Percentiles rank a stretch among this genome's conserved stretches.
Conservation (phyloP, 2,888 invertebrate species). For the Epinotia brunnichana region DNA sequence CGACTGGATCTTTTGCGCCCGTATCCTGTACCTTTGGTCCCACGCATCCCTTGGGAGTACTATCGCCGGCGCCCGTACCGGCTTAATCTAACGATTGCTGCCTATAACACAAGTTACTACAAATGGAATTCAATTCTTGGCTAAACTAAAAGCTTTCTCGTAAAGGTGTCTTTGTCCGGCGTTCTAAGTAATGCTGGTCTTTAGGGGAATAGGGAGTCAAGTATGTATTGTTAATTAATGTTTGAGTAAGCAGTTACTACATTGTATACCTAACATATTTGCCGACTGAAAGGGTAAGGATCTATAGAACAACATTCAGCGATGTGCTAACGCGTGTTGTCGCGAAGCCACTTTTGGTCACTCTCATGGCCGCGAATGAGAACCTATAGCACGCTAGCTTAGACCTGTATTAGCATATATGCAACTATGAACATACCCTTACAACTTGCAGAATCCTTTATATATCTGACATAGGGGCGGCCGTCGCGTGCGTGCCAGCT, state of each 20-base stretch:
- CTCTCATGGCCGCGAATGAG: too few relatives aligned
- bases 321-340: neutral
- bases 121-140: constrained; percentile 78
- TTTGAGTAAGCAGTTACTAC: neutral
- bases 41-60: constrained; percentile 69
- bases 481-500: too few relatives aligned
- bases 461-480: too few relatives aligned
- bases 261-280: neutral
- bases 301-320: neutral
- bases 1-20: neutral
- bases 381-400: too few relatives aligned
- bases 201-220: neutral
- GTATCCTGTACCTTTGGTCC: constrained; percentile 41
- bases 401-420: too few relatives aligned
- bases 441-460: too few relatives aligned
- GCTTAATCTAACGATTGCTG: constrained; percentile 78
- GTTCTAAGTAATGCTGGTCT: constrained; percentile 40
- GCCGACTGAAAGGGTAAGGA: too few relatives aligned
- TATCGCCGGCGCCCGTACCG: constrained; percentile 72
- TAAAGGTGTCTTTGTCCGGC: constrained; percentile 53
- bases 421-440: too few relatives aligned
- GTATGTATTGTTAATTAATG: constrained; percentile 5
- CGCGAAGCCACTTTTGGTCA: too few relatives aligned
- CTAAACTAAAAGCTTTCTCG: constrained; percentile 74
- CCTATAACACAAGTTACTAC: constrained; percentile 76